Evolutionary conservation across 1,140 invertebrate species (phyloP), one percentile per base, ranked within the genome.

Genomic region (Tetragonula clypearis): DNA sequence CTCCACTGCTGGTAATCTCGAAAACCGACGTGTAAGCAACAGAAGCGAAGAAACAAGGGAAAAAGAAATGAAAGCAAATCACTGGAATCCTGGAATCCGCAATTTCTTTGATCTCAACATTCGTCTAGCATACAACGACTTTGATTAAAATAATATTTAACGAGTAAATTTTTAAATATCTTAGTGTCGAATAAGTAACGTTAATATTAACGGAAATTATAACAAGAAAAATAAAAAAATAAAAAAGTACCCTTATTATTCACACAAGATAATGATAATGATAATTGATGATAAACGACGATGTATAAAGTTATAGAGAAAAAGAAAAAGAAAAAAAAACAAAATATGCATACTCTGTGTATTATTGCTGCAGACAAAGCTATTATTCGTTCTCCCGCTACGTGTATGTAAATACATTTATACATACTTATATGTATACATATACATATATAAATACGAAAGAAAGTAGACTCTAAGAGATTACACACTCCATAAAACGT

Each of bases 91-190:
- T 93, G 89, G 80, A 94, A 93, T 86, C 90, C 88, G 91, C 93
- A 93, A 90, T 94, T 94, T 95, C 93, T 93, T 94, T 95, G 94
- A 95, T 95, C 94, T 95, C 94, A 95, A 92, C 93, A 93, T 92
- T 94, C 92, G 92, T 94, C 92, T 93, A 93, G 91, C 91, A 92
- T 91, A 95, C 93, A 94, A 94, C 94, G 93, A 95, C 91, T 93
- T 49, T 92, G 93, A 91, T 92, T 89, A 86, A 88, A 88, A 91
- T 90, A 85, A 90, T 92, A 91, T 93, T 87, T 89, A 91, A 92
- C 85, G 91, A 92, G 75, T 92, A 89, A 90, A 87, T 85, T 90
- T 90, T 88, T 89, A 90, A 90, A 86, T 92, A 91, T 92, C 88
- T 91, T 90, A 92, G 90, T 82, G 90, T 89, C 82, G 87, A 35